Evolutionary conservation across 2,113 vertebrate genomes (phyloP).

Genomic region (Chaenocephalus aceratus): DNA sequence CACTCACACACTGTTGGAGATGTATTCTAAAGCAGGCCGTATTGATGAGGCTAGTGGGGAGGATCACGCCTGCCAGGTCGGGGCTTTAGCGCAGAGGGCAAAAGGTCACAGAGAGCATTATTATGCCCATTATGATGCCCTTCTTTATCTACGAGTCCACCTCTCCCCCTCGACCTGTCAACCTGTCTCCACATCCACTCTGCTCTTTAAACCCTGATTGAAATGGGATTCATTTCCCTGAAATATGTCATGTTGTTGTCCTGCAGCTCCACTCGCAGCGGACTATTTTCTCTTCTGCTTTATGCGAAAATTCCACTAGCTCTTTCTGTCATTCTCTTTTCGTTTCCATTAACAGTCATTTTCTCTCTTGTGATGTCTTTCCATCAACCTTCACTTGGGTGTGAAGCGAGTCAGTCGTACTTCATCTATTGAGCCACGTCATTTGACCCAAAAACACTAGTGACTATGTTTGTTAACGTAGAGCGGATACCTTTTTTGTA

Average conservation of each 20-base stretch:
- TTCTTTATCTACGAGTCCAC: conserved; percentile 55
- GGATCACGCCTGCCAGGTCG: conserved; percentile 69
- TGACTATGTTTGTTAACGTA: too few relatives aligned
- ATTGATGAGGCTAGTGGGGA: conserved; percentile 61
- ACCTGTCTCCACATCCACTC: conserved; percentile 33
- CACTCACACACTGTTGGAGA: conserved; percentile 3
- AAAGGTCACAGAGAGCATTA: conserved; percentile 71
- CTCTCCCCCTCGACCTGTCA: conserved; percentile 49
- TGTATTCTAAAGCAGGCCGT: conserved; percentile 22
- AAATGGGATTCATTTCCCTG: conserved; percentile 61
- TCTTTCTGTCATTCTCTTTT: background rate
- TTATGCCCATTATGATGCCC: conserved; percentile 70
- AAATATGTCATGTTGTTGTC: conserved; percentile 26
- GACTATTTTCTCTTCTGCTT: conserved; percentile 21
- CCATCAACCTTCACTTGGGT: background rate
- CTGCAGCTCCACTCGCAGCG: background rate
- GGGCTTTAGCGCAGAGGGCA: conserved; percentile 61
- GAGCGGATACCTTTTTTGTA: too few relatives aligned
- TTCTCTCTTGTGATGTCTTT: background rate
- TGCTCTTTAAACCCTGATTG: conserved; percentile 39
- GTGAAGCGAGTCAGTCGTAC: too few relatives aligned
- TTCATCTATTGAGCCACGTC: background rate
- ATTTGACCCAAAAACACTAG: too few relatives aligned
- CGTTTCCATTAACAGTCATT: background rate
- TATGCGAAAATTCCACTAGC: conserved; percentile 12